Percentiles rank a stretch among this genome's conserved stretches.
phyloP scores from a whole-genome alignment of 2,113 vertebrate species.

The Centrocercus urophasianus region DNA sequence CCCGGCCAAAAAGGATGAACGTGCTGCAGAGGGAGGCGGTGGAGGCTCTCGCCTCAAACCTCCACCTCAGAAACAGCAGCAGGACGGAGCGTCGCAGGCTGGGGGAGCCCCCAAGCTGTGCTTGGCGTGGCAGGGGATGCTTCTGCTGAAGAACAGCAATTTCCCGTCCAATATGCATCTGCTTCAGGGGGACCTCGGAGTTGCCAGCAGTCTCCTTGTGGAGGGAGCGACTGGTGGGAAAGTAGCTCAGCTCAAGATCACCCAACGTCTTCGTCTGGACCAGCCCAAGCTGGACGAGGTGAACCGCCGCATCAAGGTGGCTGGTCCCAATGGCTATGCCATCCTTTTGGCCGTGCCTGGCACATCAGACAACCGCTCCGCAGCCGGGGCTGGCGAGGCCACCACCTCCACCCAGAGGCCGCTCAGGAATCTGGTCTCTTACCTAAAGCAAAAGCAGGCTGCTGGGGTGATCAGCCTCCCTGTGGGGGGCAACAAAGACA shows the following conservation, averaged over 20 bases:
- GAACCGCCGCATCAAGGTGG: constrained; percentile 96
- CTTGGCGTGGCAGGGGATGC: constrained; percentile 97
- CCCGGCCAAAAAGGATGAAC: constrained; percentile 85
- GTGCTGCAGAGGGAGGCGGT: constrained; percentile 66
- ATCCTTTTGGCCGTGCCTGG: constrained; percentile 95
- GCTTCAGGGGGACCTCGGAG: constrained; percentile 91
- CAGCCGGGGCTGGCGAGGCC: constrained; percentile 75
- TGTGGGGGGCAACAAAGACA: constrained; percentile 97
- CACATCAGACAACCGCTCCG: constrained; percentile 82
- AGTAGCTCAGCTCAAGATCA: constrained; percentile 97
- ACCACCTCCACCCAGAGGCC: constrained; percentile 94
- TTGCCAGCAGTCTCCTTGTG: constrained; percentile 91
- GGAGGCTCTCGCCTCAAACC: constrained; percentile 75
- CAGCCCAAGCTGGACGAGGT: constrained; percentile 99
- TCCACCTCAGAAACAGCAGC: constrained; percentile 67
- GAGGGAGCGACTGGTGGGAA: constrained; percentile 90
- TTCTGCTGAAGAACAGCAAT: constrained; percentile 97
- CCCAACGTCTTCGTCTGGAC: constrained; percentile 96
- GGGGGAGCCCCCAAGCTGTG: constrained; percentile 85
- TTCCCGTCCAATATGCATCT: constrained; percentile 98
- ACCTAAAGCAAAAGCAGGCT: constrained; percentile 99
- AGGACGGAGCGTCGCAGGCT: constrained; percentile 74
- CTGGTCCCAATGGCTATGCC: constrained; percentile 93
- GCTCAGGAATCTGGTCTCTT: constrained; percentile 98
- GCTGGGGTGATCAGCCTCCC: constrained; percentile 99